These are phyloP conservation scores for Staurois parvus DNA, from an alignment of 2,797 vertebrate genomes.

Conservation along the genomic window DNA sequence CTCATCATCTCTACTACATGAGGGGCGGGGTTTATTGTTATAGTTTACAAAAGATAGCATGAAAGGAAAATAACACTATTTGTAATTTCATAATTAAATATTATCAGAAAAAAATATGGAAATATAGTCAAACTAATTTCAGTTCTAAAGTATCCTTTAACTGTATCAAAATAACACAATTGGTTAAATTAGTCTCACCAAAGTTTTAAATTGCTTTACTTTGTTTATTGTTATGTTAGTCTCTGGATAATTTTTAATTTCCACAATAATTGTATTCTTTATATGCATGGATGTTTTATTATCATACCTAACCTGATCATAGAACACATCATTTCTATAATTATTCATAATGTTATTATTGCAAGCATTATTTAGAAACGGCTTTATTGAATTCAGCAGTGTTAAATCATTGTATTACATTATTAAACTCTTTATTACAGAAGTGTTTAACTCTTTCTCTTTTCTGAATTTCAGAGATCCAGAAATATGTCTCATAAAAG, in stretches of 20 bases:
- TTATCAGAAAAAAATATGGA: neutral
- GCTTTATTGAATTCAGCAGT: slow-evolving; percentile 35
- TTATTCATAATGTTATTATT: slow-evolving; percentile 46
- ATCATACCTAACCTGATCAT: slow-evolving; percentile 50
- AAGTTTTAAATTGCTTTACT: slow-evolving; percentile 45
- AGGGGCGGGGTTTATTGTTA: no score
- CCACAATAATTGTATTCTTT: slow-evolving; percentile 46
- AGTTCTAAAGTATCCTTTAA: neutral
- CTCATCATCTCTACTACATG: no score
- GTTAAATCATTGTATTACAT: slow-evolving; percentile 42
- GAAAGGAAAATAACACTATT: no score
- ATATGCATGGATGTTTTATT: slow-evolving; percentile 48
- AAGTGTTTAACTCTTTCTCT: slow-evolving; percentile 18
- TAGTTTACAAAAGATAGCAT: no score
- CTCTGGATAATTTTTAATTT: slow-evolving; percentile 47
- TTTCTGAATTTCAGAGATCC: neutral
- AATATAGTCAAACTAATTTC: neutral
- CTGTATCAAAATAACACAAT: neutral
- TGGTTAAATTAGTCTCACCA: slow-evolving; percentile 16
- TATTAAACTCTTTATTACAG: slow-evolving; percentile 30
- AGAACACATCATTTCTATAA: slow-evolving; percentile 50
- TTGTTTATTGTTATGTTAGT: slow-evolving; percentile 40
- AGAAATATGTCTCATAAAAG: neutral
- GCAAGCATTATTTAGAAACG: slow-evolving; percentile 46
- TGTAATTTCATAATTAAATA: neutral